Evolutionary conservation across 2,888 invertebrate species (phyloP), one percentile per base, ranked within the genome.

Genomic region (Chelonus formosanus): DNA sequence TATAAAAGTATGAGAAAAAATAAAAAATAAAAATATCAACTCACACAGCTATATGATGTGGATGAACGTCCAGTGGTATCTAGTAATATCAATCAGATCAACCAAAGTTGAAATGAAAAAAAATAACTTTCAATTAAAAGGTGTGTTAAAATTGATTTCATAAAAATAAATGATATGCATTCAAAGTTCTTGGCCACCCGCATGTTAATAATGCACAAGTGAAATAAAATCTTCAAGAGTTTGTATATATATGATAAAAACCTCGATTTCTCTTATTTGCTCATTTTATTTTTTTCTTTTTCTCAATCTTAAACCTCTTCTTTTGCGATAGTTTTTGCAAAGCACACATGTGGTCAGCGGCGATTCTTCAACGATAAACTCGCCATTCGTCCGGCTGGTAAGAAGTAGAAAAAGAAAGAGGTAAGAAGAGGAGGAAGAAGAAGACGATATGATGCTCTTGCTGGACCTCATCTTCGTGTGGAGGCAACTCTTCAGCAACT

Each of bases 331-430:
- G 73, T 79, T 80, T 80, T 80, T 80, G 76, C 78, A 71, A 65
- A 70, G 73, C 67, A 74, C 78, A 80, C 80, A 80, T 81, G 78
- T 80, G 79, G 77, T 68, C 76, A 78, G 79, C 77, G 76, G 74
- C 71, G 81, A 81, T 81, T 81, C 78, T 76, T 74, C 67, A 70
- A 65, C 74, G 81, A 81, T 81, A 81, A 81, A 74, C 75, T 71
- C 72, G 72, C 73, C 72, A 73, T 73, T 72, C 71, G 69, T 66
- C 70, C 63, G 68, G 59, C 64, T 58, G 48, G 61, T 32, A 34
- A 56, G 54, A 61, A 64, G 67, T 65, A 57, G 8, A 35, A 52
- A 55, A n/a, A 32, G 32, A 36, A 47, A 54, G 63, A 52, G 20
- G 45, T 45, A 63, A 58, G 53, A 56, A 60, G 35, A 65, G 66